A percentile compares a stretch with the other conserved stretches of the same genome.
These are phyloP conservation scores for Melanerpes formicivorus DNA, from an alignment of 2,113 vertebrate genomes.

Conservation along the genomic window DNA sequence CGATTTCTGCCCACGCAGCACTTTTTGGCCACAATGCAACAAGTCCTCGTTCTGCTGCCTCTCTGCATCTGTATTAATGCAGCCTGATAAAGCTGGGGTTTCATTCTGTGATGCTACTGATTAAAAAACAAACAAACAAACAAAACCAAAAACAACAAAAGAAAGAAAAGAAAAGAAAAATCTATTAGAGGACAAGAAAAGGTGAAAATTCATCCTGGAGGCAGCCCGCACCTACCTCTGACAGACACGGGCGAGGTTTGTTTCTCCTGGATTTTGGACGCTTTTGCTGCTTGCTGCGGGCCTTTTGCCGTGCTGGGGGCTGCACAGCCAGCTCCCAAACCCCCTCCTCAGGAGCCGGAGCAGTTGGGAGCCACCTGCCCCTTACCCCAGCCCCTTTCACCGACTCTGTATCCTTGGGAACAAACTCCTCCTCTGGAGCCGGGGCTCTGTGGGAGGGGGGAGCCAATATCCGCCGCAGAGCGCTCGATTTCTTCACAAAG, in stretches of 20 bases:
- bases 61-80: background rate
- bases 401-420: background rate
- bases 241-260: background rate
- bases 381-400: background rate
- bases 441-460: background rate
- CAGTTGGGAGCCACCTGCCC: background rate
- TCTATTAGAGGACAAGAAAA: background rate
- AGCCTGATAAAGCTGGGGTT: background rate
- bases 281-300: background rate
- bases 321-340: background rate
- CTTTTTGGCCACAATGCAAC: background rate
- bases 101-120: background rate
- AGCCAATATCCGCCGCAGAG: background rate
- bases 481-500: background rate
- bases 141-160: no score
- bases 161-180: no score
- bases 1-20: background rate
- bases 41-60: background rate
- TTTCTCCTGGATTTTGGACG: background rate
- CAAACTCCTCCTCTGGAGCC: background rate
- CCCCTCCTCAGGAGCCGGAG: background rate
- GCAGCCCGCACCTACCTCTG: background rate
- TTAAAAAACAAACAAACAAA: no score
- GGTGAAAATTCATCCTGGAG: background rate
- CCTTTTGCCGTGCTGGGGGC: fast-evolving